Percentiles rank a stretch among this genome's conserved stretches.
phyloP scores from a whole-genome alignment of 23 tunicate species.

The Halocynthia aurantium region DNA sequence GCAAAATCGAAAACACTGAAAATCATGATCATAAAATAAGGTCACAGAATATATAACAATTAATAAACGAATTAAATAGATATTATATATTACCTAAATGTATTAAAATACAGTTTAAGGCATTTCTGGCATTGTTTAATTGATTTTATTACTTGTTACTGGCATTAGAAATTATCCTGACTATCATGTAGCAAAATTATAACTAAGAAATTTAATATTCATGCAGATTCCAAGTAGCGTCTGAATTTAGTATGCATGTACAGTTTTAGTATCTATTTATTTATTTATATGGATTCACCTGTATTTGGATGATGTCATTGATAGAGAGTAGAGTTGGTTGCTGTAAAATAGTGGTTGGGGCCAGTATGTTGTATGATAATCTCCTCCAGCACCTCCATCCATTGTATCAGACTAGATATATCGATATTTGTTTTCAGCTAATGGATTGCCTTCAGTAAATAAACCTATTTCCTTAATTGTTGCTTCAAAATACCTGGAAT shows the following conservation, averaged over 20 bases:
- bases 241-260: neutral
- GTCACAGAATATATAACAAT: too few species aligned
- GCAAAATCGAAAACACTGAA: conserved; percentile 29
- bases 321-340: conserved; percentile 8
- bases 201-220: neutral
- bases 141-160: too few species aligned
- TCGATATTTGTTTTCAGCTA: neutral
- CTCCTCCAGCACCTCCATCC: conserved; percentile 82
- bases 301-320: conserved; percentile 29
- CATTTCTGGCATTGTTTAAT: too few species aligned
- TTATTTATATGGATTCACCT: neutral
- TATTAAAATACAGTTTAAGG: too few species aligned
- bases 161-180: too few species aligned
- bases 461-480: conserved; percentile 6
- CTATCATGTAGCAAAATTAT: neutral
- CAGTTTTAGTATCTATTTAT: neutral
- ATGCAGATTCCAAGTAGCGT: neutral
- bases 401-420: conserved; percentile 14
- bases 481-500: neutral
- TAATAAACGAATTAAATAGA: too few species aligned
- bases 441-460: neutral
- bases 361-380: conserved; percentile 98
- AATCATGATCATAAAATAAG: too few species aligned
- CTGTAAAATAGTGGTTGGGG: conserved; percentile 54
- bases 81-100: too few species aligned